phyloP scores from a whole-genome alignment of 2,113 vertebrate genomes.

The Cebidichthys violaceus region DNA sequence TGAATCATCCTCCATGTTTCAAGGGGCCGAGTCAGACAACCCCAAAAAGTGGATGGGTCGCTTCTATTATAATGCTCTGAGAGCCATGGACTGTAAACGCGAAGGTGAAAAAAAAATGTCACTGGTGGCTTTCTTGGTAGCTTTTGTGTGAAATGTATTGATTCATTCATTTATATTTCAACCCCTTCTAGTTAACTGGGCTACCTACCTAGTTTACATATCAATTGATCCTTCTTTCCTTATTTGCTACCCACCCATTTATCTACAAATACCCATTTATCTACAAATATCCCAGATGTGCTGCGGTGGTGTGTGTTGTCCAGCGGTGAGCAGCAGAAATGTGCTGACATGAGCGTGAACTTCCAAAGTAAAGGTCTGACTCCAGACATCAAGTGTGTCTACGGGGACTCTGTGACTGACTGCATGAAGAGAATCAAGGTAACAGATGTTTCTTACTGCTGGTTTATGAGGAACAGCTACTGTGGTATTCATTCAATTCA shows the following conservation, averaged over 20 bases:
- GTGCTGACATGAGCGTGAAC: constrained; percentile 86
- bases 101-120: constrained; percentile 78
- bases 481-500: not conserved
- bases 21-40: constrained; percentile 76
- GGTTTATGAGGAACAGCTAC: not conserved
- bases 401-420: constrained; percentile 83
- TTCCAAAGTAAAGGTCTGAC: constrained; percentile 84
- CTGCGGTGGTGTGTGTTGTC: constrained; percentile 93
- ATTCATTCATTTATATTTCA: not conserved
- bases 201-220: not conserved
- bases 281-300: not conserved
- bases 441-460: constrained; percentile 1
- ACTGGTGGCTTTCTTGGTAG: not conserved
- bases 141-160: not conserved
- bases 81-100: constrained; percentile 87
- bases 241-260: not conserved
- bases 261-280: not conserved
- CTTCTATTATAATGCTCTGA: constrained; percentile 84
- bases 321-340: constrained; percentile 90
- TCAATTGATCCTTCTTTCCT: not conserved
- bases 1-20: constrained; percentile 84
- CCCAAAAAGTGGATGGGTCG: constrained; percentile 90
- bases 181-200: not conserved
- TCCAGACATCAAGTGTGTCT: constrained; percentile 88
- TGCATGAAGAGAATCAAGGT: constrained; percentile 94